A percentile compares a stretch with the other conserved stretches of the same genome.
Conservation (phyloP, 2,888 invertebrate species). For the Tachina lurida region DNA sequence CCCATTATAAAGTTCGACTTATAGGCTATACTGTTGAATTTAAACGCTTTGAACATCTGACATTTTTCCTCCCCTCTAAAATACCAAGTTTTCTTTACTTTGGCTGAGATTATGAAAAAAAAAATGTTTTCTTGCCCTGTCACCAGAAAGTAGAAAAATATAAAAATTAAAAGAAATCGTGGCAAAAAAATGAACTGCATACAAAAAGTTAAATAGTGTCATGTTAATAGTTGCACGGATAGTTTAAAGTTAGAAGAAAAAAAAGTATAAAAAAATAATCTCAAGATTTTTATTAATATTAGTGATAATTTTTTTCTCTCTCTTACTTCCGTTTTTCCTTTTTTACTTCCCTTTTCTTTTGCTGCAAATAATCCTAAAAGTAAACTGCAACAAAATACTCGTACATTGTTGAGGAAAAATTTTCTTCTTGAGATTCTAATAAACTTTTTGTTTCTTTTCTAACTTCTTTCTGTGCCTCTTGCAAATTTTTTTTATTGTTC, state of each 20-base stretch:
- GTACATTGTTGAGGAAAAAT: conserved; percentile 50
- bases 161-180: conserved; percentile 34
- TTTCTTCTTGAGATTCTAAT: conserved; percentile 26
- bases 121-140: conserved; percentile 39
- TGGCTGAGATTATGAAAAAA: conserved; percentile 54
- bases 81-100: conserved; percentile 51
- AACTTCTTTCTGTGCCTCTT: background rate
- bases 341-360: conserved; percentile 13
- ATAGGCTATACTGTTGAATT: background rate
- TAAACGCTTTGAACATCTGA: background rate
- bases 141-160: conserved; percentile 20
- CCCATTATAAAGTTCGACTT: background rate
- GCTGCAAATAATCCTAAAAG: background rate
- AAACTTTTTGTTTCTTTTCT: conserved; percentile 42
- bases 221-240: conserved; percentile 57
- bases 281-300: conserved; percentile 66
- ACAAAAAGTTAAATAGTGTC: conserved; percentile 66
- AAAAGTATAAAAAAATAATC: conserved; percentile 20
- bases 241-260: conserved; percentile 27
- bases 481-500: background rate
- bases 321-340: conserved; percentile 22
- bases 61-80: background rate
- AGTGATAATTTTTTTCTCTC: conserved; percentile 39
- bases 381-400: conserved; percentile 39
- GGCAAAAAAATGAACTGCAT: conserved; percentile 54